Percentiles rank a stretch among this genome's conserved stretches.
These are phyloP conservation scores for Tholera decimalis DNA, from an alignment of 2,888 invertebrate genomes.

Conservation along the genomic window DNA sequence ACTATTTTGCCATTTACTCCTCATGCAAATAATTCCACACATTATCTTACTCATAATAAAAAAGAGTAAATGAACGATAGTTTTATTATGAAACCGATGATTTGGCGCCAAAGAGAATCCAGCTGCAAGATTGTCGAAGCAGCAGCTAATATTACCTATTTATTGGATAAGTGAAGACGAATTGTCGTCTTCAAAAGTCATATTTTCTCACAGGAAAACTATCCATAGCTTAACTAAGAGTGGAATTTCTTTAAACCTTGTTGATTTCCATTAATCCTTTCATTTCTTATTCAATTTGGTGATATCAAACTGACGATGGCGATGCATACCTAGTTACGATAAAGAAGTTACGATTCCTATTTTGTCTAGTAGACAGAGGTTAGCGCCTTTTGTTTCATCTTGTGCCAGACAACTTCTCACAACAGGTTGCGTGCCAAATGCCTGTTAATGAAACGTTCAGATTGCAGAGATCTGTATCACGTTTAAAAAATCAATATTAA, in stretches of 20 bases:
- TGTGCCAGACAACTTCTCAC: constrained; percentile 31
- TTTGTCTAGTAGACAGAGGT: constrained; percentile 32
- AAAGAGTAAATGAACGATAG: too few species aligned
- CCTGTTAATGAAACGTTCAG: constrained; percentile 37
- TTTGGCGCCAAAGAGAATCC: too few species aligned
- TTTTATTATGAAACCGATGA: too few species aligned
- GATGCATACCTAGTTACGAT: neutral
- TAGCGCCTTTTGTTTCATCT: constrained; percentile 28
- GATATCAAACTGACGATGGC: neutral
- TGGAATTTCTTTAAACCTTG: neutral
- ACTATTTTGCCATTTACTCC: too few species aligned
- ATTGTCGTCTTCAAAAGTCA: neutral
- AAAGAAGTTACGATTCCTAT: neutral
- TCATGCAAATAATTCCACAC: too few species aligned
- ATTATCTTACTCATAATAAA: too few species aligned
- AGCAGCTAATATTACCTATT: too few species aligned
- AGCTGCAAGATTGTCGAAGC: too few species aligned
- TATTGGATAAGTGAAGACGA: neutral
- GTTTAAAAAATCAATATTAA: neutral
- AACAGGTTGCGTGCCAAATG: constrained; percentile 27
- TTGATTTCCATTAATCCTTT: neutral
- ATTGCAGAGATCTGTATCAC: constrained; percentile 14
- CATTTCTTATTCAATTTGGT: neutral
- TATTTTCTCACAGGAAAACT: neutral
- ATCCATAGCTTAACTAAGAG: neutral